phyloP scores from a whole-genome alignment of 2,888 invertebrate species.

The Pammene aurita region DNA sequence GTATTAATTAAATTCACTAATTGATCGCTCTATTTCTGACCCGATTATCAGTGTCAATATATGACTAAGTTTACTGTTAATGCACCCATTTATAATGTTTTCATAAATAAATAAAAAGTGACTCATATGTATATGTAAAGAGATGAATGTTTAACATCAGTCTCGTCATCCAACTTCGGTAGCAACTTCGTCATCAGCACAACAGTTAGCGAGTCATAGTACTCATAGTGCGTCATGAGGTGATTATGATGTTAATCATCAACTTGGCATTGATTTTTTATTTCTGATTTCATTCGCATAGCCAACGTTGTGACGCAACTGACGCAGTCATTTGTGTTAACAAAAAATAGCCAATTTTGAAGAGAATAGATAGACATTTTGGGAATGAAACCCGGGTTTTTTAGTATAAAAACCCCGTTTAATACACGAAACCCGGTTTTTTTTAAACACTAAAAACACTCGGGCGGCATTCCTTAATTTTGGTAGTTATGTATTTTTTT shows the following conservation, averaged over 20 bases:
- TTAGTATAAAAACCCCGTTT: too few relatives aligned
- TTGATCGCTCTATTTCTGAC: too few relatives aligned
- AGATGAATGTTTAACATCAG: not conserved
- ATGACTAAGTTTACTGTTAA: too few relatives aligned
- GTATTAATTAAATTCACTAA: too few relatives aligned
- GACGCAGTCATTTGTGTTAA: not conserved
- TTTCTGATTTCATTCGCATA: conserved; percentile 1
- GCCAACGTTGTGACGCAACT: conserved; percentile 4
- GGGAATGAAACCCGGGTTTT: too few relatives aligned
- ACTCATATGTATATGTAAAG: not conserved
- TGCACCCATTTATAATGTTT: too few relatives aligned
- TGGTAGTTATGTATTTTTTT: too few relatives aligned
- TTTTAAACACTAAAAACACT: too few relatives aligned
- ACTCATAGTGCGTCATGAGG: not conserved
- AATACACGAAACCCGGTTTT: too few relatives aligned
- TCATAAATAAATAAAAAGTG: too few relatives aligned
- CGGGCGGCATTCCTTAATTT: too few relatives aligned
- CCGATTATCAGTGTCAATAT: not conserved
- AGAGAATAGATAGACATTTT: too few relatives aligned
- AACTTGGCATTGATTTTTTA: conserved; percentile 7
- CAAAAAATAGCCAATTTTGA: not conserved
- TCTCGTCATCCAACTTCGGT: not conserved
- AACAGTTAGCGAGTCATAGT: conserved; percentile 15
- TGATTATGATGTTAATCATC: conserved; percentile 15
- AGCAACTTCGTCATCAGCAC: conserved; percentile 1